Percentiles rank a stretch among this genome's conserved stretches.
phyloP scores from a whole-genome alignment of 2,888 invertebrate species.

The Heteromurus nitidus region DNA sequence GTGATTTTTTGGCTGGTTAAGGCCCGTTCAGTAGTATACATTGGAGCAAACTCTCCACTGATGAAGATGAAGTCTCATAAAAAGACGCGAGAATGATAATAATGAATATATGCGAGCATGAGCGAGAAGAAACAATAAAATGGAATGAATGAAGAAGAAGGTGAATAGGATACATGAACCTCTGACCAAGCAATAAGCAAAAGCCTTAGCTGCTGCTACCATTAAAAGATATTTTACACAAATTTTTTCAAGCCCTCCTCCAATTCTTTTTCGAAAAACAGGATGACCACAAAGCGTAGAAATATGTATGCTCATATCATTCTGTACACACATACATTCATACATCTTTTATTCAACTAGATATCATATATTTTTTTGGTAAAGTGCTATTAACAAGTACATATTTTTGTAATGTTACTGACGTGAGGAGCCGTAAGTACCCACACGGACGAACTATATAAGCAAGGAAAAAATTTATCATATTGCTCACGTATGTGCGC shows the following conservation, averaged over 20 bases:
- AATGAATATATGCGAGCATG: conserved; percentile 34
- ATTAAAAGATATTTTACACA: conserved; percentile 16
- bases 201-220: conserved; percentile 2
- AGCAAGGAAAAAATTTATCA: background rate
- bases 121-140: conserved; percentile 24
- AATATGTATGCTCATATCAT: background rate
- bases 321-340: conserved; percentile 11
- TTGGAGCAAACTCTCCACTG: conserved; percentile 6
- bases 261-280: conserved; percentile 62
- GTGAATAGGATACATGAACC: conserved; percentile 58
- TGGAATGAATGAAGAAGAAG: conserved; percentile 41
- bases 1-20: background rate
- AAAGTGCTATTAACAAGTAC: conserved; percentile 18
- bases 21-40: background rate
- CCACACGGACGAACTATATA: background rate
- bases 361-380: background rate
- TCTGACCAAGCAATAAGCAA: conserved; percentile 54
- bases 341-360: conserved; percentile 23
- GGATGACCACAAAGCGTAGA: conserved; percentile 58
- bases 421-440: background rate
- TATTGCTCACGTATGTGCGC: background rate
- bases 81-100: conserved; percentile 26
- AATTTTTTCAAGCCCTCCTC: conserved; percentile 16
- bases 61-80: conserved; percentile 31
- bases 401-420: background rate